Evolutionary conservation across 2,888 invertebrate species (phyloP).

Genomic region (Piscicola geometra): DNA sequence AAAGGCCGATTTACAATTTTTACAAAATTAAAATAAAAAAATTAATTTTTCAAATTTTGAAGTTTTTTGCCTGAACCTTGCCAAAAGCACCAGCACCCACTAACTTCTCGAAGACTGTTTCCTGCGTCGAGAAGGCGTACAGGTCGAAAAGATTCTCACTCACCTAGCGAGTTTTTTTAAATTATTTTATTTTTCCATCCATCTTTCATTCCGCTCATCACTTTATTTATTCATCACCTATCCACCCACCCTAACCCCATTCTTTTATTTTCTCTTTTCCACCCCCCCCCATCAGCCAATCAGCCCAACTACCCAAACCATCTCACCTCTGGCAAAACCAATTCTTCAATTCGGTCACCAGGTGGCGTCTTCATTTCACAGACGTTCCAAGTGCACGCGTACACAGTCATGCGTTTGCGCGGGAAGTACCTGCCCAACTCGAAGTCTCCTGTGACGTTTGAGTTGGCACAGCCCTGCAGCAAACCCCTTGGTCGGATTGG

Average conservation of each 20-base stretch:
- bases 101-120: conserved; percentile 75
- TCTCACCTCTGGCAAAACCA: conserved; percentile 52
- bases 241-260: too few species aligned
- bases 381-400: conserved; percentile 80
- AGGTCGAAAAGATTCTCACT: conserved; percentile 79
- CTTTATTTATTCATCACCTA: too few species aligned
- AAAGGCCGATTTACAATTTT: too few species aligned
- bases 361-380: conserved; percentile 70
- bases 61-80: too few species aligned
- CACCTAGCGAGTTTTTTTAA: too few species aligned
- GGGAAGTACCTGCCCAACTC: conserved; percentile 72
- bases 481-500: conserved; percentile 44
- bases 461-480: conserved; percentile 45
- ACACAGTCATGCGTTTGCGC: conserved; percentile 57
- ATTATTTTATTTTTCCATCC: too few species aligned
- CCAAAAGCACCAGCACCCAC: too few species aligned
- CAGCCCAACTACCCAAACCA: not conserved
- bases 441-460: conserved; percentile 68
- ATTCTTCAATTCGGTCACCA: conserved; percentile 76
- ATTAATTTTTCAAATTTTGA: too few species aligned
- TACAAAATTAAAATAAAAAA: too few species aligned
- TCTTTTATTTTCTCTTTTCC: too few species aligned
- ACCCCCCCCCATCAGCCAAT: not conserved
- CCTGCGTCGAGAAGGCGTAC: conserved; percentile 87
- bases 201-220: too few species aligned